phyloP scores from a whole-genome alignment of 35 echinoderm and acorn worm species.

The Nesometra sesokonis region DNA sequence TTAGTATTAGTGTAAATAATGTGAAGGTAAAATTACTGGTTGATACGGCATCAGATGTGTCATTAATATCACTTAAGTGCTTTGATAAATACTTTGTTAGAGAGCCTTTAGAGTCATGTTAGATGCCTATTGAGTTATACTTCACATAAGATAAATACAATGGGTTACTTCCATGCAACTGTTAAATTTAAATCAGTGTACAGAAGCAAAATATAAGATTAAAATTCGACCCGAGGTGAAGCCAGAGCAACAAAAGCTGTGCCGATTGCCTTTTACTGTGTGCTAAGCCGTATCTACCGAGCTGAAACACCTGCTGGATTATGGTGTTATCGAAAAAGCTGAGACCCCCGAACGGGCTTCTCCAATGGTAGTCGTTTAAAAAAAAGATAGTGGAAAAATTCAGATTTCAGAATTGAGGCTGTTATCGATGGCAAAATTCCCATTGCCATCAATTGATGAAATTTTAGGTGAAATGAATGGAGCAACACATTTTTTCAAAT shows the following conservation, averaged over 20 bases:
- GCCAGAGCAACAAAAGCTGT: conserved; percentile 42
- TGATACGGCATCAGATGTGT: conserved; percentile 18
- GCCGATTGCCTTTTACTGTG: conserved; percentile 32
- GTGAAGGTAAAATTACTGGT: conserved; percentile 1
- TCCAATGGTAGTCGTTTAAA: not conserved
- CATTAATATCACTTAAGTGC: not conserved
- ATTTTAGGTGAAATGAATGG: not conserved
- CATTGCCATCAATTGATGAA: not conserved
- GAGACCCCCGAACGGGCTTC: conserved; percentile 1
- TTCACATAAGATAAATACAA: not conserved
- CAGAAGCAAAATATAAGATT: not conserved
- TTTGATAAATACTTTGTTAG: conserved; percentile 20
- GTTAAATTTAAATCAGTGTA: not conserved
- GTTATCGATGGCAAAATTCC: not conserved
- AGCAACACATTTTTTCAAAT: conserved; percentile 37
- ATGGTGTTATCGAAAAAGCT: conserved; percentile 4
- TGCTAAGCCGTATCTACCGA: not conserved
- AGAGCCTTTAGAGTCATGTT: not conserved
- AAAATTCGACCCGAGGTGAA: not conserved
- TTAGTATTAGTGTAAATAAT: not conserved
- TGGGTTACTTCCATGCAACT: not conserved
- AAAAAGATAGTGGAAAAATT: not conserved
- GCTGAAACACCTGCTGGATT: not conserved
- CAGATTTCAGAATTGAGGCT: conserved; percentile 5
- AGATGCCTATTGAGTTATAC: not conserved